A percentile compares a stretch with the other conserved stretches of the same genome.
Conservation (phyloP, 2,888 invertebrate genomes). For the Ophonus ardosiacus region DNA sequence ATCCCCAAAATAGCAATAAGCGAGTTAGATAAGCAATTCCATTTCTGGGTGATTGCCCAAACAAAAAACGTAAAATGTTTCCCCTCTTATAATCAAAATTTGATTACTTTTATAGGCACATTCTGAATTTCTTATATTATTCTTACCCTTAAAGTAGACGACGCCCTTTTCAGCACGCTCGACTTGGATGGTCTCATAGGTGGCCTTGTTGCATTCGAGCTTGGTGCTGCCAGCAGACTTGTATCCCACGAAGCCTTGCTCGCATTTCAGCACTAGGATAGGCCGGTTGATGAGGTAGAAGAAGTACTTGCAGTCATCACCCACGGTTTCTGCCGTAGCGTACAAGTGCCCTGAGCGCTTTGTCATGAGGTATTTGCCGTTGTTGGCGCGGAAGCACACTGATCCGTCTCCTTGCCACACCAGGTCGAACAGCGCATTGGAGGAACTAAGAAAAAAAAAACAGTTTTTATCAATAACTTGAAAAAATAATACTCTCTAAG, state of each 20-base stretch:
- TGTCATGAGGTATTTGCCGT: constrained; percentile 95
- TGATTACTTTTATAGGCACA: too few species aligned
- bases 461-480: too few species aligned
- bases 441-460: constrained; percentile 80
- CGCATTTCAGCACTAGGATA: constrained; percentile 94
- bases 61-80: too few species aligned
- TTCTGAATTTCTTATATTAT: too few species aligned
- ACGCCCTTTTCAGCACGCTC: constrained; percentile 93
- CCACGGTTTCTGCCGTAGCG: constrained; percentile 89
- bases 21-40: too few species aligned
- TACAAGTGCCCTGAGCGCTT: constrained; percentile 96
- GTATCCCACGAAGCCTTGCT: constrained; percentile 97
- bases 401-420: constrained; percentile 96
- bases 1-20: too few species aligned
- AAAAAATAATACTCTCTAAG: too few species aligned
- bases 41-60: too few species aligned
- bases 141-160: constrained; percentile 92
- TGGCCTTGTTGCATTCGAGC: constrained; percentile 96
- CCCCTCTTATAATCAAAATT: too few species aligned
- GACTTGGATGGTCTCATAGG: constrained; percentile 94
- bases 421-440: constrained; percentile 95
- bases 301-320: constrained; percentile 94
- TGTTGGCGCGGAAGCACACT: constrained; percentile 94
- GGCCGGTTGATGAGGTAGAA: constrained; percentile 97
- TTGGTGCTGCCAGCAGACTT: constrained; percentile 87